Evolutionary conservation across 2,797 vertebrate species (phyloP).

Genomic region (Danionella dracula): DNA sequence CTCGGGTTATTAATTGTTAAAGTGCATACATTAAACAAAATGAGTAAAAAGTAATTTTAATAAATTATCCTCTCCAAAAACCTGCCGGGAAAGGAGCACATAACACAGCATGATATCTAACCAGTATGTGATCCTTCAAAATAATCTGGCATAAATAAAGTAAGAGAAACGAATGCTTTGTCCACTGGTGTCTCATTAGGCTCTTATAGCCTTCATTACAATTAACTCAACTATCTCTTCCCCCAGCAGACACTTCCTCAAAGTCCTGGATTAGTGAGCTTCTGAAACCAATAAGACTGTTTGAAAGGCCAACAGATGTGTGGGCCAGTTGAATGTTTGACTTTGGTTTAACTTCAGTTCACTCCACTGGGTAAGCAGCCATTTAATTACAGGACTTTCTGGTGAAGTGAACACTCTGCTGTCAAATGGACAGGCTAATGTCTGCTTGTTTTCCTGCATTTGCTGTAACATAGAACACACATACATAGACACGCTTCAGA

Average conservation of each 20-base stretch:
- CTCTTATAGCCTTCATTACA: constrained; percentile 30
- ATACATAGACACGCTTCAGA: background rate
- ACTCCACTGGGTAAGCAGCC: constrained; percentile 39
- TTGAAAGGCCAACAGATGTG: background rate
- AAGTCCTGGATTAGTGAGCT: constrained; percentile 32
- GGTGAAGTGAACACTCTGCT: constrained; percentile 49
- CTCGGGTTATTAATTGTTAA: constrained; percentile 82
- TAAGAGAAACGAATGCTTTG: constrained; percentile 33
- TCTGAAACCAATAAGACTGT: constrained; percentile 1
- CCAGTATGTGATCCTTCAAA: constrained; percentile 38
- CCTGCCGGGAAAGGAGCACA: constrained; percentile 45
- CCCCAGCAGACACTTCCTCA: background rate
- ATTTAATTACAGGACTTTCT: constrained; percentile 56
- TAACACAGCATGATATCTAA: constrained; percentile 36
- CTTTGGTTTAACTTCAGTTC: constrained; percentile 40
- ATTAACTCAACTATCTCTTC: constrained; percentile 29
- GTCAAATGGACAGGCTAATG: constrained; percentile 36
- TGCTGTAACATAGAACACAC: background rate
- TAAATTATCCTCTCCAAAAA: constrained; percentile 71
- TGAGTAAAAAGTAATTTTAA: constrained; percentile 83
- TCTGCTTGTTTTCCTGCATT: constrained; percentile 12
- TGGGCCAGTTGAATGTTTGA: constrained; percentile 13
- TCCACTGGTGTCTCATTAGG: constrained; percentile 40
- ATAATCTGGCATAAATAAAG: constrained; percentile 42
- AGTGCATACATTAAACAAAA: constrained; percentile 84